These are phyloP conservation scores for Cathartes aura DNA, from an alignment of 2,113 vertebrate genomes.

Conservation along the genomic window DNA sequence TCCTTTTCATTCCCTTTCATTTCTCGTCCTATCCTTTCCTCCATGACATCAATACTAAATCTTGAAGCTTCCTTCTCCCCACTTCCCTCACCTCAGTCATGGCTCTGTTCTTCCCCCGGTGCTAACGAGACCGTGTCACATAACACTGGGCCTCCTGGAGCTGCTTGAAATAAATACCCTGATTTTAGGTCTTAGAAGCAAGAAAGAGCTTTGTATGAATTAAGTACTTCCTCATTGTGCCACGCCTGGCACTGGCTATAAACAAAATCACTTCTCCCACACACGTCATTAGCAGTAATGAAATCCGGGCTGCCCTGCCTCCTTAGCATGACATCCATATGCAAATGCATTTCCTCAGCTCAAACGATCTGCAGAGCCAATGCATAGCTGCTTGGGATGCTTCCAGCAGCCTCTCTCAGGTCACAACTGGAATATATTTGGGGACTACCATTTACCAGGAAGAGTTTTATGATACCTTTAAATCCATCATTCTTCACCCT, in stretches of 20 bases:
- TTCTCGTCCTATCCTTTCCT: neutral
- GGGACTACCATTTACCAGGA: neutral
- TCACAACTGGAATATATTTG: constrained; percentile 33
- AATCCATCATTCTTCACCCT: neutral
- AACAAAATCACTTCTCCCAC: constrained; percentile 53
- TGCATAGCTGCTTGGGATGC: neutral
- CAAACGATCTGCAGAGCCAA: neutral
- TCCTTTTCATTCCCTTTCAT: neutral
- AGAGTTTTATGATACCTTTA: constrained; percentile 20
- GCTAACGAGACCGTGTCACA: neutral
- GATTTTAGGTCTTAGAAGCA: neutral
- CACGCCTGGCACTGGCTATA: constrained; percentile 1
- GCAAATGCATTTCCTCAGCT: constrained; percentile 33
- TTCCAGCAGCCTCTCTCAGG: neutral
- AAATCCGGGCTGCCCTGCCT: constrained; percentile 17
- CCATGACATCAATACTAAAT: neutral
- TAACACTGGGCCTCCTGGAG: neutral
- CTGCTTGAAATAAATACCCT: neutral
- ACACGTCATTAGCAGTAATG: constrained; percentile 53
- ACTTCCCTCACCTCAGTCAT: neutral
- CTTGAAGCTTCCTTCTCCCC: neutral
- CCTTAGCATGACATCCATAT: constrained; percentile 49
- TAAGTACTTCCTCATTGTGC: constrained; percentile 28
- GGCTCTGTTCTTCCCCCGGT: neutral
- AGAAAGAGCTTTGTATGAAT: neutral